Base-by-base conservation (phyloP, 2,888 invertebrate species). In the Agonopterix alstromeriana region DNA sequence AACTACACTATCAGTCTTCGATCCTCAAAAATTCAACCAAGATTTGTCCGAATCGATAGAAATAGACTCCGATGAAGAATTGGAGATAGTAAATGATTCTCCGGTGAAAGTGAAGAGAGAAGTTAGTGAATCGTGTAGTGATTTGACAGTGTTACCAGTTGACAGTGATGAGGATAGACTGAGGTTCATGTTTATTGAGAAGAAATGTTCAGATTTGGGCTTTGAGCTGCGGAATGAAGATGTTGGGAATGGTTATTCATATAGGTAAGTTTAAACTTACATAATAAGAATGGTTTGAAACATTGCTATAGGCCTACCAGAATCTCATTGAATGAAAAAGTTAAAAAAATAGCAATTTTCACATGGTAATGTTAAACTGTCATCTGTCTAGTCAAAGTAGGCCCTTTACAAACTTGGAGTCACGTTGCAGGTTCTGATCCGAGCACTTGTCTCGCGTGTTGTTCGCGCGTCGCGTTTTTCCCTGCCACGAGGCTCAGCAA, bases 171-270 rank as follows among this genome's bases (percentile, higher is more conserved):
- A 81, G 7, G 81, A 84, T n/a, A 58, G 82, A 10, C 52, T 79
- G 8, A 60, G 70, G 59, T 85, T 71, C 54, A 7, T 82, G 60
- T 89, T 60, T 50, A 54, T 89, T 3, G 88, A 89, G 61, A 66
- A 60, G 36, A 73, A 68, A 40, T 87, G 87, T 50, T 72, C 75
- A 0, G 81, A 85, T 45, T 73, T 88, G 0, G 89, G 89, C 0
- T 54, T 89, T 0, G 82, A 86, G 52, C 53, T 89, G 54, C 58
- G 80, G 51, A 87, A 87, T 53, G 87, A 89, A 14, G 77, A 84
- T 51, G 67, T 89, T 1, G 89, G 88, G 0, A 67, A 67, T 27
- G 87, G 87, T 2, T 83, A 70, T 43, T 74, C 73, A 14, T 83
- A 85, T 50, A 87, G 89, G 89, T 87, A 17, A 70, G 74, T 56